Evolutionary conservation across 2,888 invertebrate species (phyloP), one percentile per base, ranked within the genome.

Genomic region (Meliscaeva auricollis): DNA sequence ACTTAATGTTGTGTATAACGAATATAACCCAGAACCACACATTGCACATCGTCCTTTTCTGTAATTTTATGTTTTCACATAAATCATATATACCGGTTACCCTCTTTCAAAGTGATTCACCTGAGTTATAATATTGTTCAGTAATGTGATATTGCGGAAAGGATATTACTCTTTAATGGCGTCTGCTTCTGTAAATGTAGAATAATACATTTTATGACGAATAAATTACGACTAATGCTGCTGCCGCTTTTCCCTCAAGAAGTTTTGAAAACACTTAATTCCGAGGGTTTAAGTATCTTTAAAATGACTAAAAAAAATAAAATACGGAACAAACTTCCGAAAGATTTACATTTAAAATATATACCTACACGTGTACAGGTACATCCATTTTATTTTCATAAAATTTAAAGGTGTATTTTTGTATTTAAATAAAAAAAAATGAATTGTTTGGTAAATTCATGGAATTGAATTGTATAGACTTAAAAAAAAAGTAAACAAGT

Each of bases 81-180:
- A 66, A 66, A 66, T 66, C 66, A 66, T 66, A 32, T 48, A 48
- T 20, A 9, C 4, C 46, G 64, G 46, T 48, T 30, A 64, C 50
- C 50, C 35, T 48, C 50, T 66, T 66, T 66, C 22, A 66, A 50
- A 35, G 66, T 35, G 50, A 50, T 66, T 66, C 48, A 66, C 66
- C 66, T 66, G 66, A 66, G 35, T 50, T 66, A 66, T 66, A 35
- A n/a, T 17, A 20, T 38, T 77, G 11, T 9, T 8, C 38, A 13
- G 15, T 35, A 60, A 72, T 60, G 32, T 60, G 48, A 50, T 58
- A 72, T 48, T 72, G 48, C 20, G 48, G 48, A 60, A 46, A 72
- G 48, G 22, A 72, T 60, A 72, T 60, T 60, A 60, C 35, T 72
- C 48, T 60, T 72, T 72, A 60, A 72, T 48, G 35, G 66, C n/a